A percentile compares a stretch with the other conserved stretches of the same genome.
Conservation (phyloP, 1,140 invertebrate genomes). For the Nephotettix cincticeps region DNA sequence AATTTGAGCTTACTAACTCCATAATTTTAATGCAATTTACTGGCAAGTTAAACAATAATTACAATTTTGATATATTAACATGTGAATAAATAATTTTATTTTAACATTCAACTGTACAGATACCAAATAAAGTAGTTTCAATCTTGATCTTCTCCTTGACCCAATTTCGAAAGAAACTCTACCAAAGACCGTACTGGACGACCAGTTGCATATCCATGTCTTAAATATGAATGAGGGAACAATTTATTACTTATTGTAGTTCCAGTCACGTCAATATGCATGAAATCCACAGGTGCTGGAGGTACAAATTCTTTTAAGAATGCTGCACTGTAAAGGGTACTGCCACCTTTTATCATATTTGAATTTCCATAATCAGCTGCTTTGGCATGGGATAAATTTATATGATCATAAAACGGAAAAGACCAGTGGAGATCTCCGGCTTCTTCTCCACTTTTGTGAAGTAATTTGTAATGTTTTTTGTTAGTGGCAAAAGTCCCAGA, state of each 20-base stretch:
- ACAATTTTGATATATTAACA: no score
- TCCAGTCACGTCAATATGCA: neutral
- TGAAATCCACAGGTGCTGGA: neutral
- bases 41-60: no score
- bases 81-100: no score
- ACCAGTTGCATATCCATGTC: neutral
- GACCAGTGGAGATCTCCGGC: conserved; percentile 65
- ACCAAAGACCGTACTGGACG: neutral
- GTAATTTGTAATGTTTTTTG: conserved; percentile 49
- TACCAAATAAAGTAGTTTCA: no score
- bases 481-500: conserved; percentile 58
- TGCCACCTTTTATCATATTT: neutral
- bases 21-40: no score
- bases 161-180: neutral
- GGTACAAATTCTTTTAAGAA: conserved; percentile 59
- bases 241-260: neutral
- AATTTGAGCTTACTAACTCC: no score
- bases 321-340: conserved; percentile 47
- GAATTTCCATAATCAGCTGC: neutral
- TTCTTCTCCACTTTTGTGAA: conserved; percentile 51
- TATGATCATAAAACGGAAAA: conserved; percentile 60
- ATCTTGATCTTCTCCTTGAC: neutral
- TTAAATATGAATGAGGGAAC: neutral
- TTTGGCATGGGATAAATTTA: conserved; percentile 51
- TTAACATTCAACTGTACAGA: no score